These are phyloP conservation scores for Halictus quadricinctus DNA, from an alignment of 2,888 invertebrate genomes.

Conservation along the genomic window DNA sequence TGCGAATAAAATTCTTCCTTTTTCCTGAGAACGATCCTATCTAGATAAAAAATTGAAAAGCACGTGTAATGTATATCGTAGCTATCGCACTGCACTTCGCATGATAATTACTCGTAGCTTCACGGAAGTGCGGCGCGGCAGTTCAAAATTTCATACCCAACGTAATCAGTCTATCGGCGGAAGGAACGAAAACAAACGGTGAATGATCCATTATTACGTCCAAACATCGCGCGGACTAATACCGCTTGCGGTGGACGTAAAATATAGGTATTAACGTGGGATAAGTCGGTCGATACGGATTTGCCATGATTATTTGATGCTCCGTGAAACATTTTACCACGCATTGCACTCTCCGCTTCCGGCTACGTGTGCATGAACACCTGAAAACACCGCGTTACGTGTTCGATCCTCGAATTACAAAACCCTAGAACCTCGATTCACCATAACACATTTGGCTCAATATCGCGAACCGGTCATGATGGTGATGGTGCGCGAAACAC, in stretches of 20 bases:
- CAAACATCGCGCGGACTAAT: conserved; percentile 66
- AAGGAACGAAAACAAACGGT: conserved; percentile 61
- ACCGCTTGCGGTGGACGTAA: conserved; percentile 58
- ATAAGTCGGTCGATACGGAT: conserved; percentile 71
- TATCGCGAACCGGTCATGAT: not conserved
- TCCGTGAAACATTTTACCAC: conserved; percentile 69
- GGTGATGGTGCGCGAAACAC: not conserved
- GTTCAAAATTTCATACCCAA: conserved; percentile 36
- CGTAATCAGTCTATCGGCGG: conserved; percentile 37
- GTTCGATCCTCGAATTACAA: conserved; percentile 57
- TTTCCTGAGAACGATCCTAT: not conserved
- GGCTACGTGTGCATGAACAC: conserved; percentile 49
- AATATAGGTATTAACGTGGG: conserved; percentile 67
- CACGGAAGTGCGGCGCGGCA: not conserved
- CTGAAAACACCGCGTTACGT: conserved; percentile 54
- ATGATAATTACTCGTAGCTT: not conserved
- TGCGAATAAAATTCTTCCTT: not conserved
- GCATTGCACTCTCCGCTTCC: conserved; percentile 63
- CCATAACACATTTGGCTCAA: not conserved
- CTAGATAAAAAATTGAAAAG: not conserved
- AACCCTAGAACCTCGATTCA: conserved; percentile 30
- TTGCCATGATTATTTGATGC: conserved; percentile 73
- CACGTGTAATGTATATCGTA: not conserved
- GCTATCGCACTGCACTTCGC: not conserved
- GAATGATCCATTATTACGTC: conserved; percentile 66